Conservation (phyloP, 2,113 vertebrate genomes). For the Reinhardtius hippoglossoides region DNA sequence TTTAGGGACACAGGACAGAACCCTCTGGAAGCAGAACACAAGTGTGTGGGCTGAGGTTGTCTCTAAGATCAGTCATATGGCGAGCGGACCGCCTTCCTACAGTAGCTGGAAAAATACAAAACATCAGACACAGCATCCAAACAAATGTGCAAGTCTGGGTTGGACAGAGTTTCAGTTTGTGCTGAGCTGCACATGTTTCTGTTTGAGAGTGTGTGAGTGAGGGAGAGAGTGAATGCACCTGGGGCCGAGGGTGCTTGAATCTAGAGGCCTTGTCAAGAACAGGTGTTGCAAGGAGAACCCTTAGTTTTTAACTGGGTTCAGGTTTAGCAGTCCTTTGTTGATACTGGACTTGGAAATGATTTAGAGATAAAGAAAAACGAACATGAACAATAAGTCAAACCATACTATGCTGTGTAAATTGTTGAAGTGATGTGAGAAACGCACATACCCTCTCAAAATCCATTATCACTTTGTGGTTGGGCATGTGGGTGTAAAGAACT, state of each 20-base stretch:
- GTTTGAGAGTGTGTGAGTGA: conserved; percentile 4
- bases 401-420: conserved; percentile 8
- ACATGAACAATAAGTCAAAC: not conserved
- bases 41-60: conserved; percentile 47
- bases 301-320: conserved; percentile 5
- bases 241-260: conserved; percentile 36
- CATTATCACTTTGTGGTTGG: conserved; percentile 55
- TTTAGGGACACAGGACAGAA: conserved; percentile 48
- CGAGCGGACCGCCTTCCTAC: conserved; percentile 32
- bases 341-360: no score
- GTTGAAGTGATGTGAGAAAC: conserved; percentile 14
- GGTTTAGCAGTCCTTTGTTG: not conserved
- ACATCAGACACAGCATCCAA: conserved; percentile 35
- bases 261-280: conserved; percentile 51
- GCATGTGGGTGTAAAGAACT: conserved; percentile 55
- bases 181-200: conserved; percentile 48
- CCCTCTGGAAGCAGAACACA: conserved; percentile 39
- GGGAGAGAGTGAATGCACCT: conserved; percentile 34
- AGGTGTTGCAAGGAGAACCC: conserved; percentile 52
- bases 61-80: conserved; percentile 42
- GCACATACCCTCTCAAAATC: conserved; percentile 24
- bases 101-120: conserved; percentile 40
- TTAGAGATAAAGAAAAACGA: conserved; percentile 2
- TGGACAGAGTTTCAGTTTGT: conserved; percentile 24
- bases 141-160: conserved; percentile 36